phyloP scores from a whole-genome alignment of 1,140 invertebrate genomes.

The Dufourea novaeangliae region DNA sequence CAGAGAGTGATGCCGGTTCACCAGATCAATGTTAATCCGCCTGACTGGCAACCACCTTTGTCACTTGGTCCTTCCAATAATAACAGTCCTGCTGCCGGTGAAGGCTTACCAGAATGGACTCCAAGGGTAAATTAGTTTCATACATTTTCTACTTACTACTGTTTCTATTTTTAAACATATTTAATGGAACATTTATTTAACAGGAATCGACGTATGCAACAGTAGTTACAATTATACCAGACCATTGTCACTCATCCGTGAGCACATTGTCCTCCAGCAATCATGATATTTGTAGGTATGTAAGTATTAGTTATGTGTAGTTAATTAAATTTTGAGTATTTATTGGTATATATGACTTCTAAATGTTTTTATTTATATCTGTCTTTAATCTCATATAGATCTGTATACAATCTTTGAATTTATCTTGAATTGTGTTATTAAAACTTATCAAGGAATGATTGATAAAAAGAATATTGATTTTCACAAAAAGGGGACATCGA shows the following conservation, averaged over 20 bases:
- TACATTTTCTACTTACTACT: not conserved
- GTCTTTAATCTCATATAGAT: too few relatives aligned
- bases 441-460: too few relatives aligned
- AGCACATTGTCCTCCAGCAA: constrained; percentile 76
- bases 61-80: constrained; percentile 70
- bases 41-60: constrained; percentile 75
- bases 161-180: not conserved
- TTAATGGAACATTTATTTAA: constrained; percentile 40
- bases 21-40: constrained; percentile 78
- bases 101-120: constrained; percentile 74
- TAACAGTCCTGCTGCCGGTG: constrained; percentile 68
- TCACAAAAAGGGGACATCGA: too few relatives aligned
- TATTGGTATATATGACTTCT: too few relatives aligned
- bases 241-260: constrained; percentile 77
- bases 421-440: too few relatives aligned
- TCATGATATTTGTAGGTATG: constrained; percentile 78
- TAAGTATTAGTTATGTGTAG: too few relatives aligned
- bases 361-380: not conserved
- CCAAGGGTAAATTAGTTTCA: constrained; percentile 64
- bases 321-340: too few relatives aligned
- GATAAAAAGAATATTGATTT: too few relatives aligned
- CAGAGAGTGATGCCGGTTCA: constrained; percentile 76
- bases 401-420: too few relatives aligned
- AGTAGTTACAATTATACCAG: constrained; percentile 75
- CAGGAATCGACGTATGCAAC: constrained; percentile 74